Evolutionary conservation across 2,888 invertebrate species (phyloP), one percentile per base, ranked within the genome.

Genomic region (Eristalinus sepulchralis): DNA sequence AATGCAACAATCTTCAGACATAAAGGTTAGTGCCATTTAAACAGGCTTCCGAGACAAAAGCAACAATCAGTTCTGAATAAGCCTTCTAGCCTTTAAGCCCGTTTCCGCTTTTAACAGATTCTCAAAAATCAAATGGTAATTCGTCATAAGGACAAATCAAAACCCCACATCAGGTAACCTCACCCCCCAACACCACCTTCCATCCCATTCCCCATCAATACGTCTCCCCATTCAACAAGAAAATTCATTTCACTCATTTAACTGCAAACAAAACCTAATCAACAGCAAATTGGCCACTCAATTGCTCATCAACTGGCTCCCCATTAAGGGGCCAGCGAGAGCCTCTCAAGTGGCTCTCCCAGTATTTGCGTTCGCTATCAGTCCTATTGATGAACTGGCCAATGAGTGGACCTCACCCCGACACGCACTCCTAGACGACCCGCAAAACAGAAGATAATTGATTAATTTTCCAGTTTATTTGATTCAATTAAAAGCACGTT

Each of bases 391-490:
- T 17, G 8, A 17, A 17, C 47, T 8, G 47, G 17, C 47, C 47
- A 17, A 47, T 47, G 8, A 70, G 68, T 59, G 36, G n/a, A 34
- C 66, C 53, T 22, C 76, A 68, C 75, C 82, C 76, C 60, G 13
- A 24, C 20, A 47, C n/a, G n/a, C n/a, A n/a, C n/a, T n/a, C n/a
- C n/a, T n/a, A 71, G 55, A 31, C 6, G 36, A 60, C 27, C 47
- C 72, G n/a, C 33, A 47, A 71, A 71, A 24, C 62, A 33, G 17
- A 72, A 77, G 62, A 77, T 78, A 79, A 83, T 39, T 67, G 60
- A 67, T 80, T 67, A 62, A 73, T 59, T 83, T 57, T 72, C 64
- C 70, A 73, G 53, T 73, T 67, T 53, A 66, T 76, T 73, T 78
- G 68, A 72, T 73, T 83, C 67, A 68, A 83, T 83, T 83, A 80